Conservation (phyloP, 1,140 invertebrate species). For the Plectrocnemia conspersa region DNA sequence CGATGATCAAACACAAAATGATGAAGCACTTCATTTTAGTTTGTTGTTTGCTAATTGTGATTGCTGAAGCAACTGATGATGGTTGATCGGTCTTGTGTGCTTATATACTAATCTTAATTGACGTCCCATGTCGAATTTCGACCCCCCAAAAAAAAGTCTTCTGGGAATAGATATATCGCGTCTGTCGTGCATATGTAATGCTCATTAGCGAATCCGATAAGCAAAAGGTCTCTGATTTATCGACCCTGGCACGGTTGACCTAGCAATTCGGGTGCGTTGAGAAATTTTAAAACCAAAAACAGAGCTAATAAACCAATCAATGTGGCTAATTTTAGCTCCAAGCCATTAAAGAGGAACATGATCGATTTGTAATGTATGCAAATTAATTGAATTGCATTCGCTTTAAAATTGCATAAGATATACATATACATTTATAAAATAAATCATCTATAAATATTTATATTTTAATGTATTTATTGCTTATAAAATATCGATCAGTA, state of each 20-base stretch:
- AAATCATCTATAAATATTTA: too few relatives aligned
- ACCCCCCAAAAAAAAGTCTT: background rate
- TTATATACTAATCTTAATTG: conserved; percentile 24
- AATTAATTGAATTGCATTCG: conserved; percentile 1
- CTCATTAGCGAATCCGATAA: background rate
- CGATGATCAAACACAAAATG: conserved; percentile 10
- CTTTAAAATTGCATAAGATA: too few relatives aligned
- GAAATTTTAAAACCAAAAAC: conserved; percentile 16
- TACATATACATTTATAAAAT: too few relatives aligned
- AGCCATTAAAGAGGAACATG: too few relatives aligned
- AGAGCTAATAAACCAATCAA: too few relatives aligned
- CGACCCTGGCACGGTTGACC: conserved; percentile 17
- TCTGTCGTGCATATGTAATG: conserved; percentile 15
- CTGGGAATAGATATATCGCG: conserved; percentile 10
- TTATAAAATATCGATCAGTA: too few relatives aligned
- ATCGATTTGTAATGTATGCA: background rate
- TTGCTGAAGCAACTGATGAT: conserved; percentile 22
- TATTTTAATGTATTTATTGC: too few relatives aligned
- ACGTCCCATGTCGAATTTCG: background rate
- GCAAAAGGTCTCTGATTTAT: conserved; percentile 18
- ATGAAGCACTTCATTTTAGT: conserved; percentile 26
- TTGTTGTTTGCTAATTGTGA: background rate
- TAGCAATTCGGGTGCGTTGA: conserved; percentile 1
- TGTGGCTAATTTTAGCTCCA: too few relatives aligned
- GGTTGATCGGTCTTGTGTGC: background rate